Base-by-base conservation (phyloP, 2,888 invertebrate species). In the Charanyca ferruginea region DNA sequence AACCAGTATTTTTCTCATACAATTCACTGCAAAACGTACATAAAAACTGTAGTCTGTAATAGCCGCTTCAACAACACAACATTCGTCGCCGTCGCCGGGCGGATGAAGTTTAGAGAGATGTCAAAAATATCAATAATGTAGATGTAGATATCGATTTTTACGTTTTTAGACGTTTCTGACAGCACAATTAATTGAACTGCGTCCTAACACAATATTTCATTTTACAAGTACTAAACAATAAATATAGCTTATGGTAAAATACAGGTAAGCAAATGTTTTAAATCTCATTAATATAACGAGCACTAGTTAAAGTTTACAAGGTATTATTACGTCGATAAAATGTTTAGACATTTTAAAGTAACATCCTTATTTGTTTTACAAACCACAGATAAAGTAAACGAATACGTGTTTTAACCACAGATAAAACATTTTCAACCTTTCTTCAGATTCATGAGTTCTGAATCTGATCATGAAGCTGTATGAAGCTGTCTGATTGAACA, bases 91-190 rank as follows among this genome's bases (percentile, higher is more conserved):
- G 38, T 38, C 38, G 38, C 38, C 38, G 38, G 38, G 38, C 16
- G 79, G 57, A 32, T 66, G 58, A 69, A 47, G 13, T 58, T 2
- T 75, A 80, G 75, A 77, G 75, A 77, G 80, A 48, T 66, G 80
- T 44, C 58, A 71, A 53, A 64, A 70, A 57, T 59, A 53, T 68
- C 80, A 79, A 62, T 79, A 75, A n/a, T 42, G 18, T 4, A 38
- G 16, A 38, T 47, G 32, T 52, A 59, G 61, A 16, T 67, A 75
- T 75, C 76, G 75, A 75, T 75, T 79, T 74, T 62, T 23, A n/a
- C 18, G 9, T 48, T 74, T 63, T n/a, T n/a, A n/a, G 80, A 74
- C 80, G 35, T 75, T 42, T 48, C 25, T 18, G 35, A 25, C 41
- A 45, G 9, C n/a, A 18, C 11, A 42, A 25, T 73, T 25, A 42